Base-by-base conservation (phyloP, 2,797 vertebrate genomes). In the Spondyliosoma cantharus region DNA sequence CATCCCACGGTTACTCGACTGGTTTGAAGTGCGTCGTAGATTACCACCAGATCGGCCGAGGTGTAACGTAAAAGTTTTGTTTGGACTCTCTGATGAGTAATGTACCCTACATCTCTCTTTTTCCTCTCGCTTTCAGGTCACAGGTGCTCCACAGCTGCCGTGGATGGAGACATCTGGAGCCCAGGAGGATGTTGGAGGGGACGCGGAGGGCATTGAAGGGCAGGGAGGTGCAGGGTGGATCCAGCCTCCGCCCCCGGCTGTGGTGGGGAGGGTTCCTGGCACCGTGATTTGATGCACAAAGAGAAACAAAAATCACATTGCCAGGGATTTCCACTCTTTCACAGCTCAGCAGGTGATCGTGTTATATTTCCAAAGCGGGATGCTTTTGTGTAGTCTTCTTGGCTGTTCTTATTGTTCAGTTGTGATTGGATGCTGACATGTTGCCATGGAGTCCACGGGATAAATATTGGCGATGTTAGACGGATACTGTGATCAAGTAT, bases 261-360 rank as follows among this genome's bases (percentile, higher is more conserved):
- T 92, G 93, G 89, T 88, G 93, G 95, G 93, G 94, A 92, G 95
- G 95, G 95, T 96, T 96, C 95, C 95, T 96, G 95, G 95, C 94
- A 95, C 92, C 92, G 95, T 96, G 95, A 96, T 96, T 96, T 96
- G 93, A 93, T 95, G 91, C 92, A 95, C 89, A 94, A 93, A 94
- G 90, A 93, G 83, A 94, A 94, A 93, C 90, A 85, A 95, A 96
- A 96, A 96, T 96, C 95, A 96, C 95, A 96, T 96, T 96, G 95
- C 95, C 95, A 96, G 95, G 95, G 95, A 96, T 96, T 96, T 95
- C 95, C 95, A 96, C 95, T 91, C 93, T 91, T 92, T 90, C 91
- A 94, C 92, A 92, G 95, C 87, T 90, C 86, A 80, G 71, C 90
- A 87, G 90, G 91, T 90, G 82, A 83, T 79, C 56, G 3, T 25